A percentile compares a stretch with the other conserved stretches of the same genome.
phyloP scores from a whole-genome alignment of 2,888 invertebrate species.

The Cheilosia scutellata region DNA sequence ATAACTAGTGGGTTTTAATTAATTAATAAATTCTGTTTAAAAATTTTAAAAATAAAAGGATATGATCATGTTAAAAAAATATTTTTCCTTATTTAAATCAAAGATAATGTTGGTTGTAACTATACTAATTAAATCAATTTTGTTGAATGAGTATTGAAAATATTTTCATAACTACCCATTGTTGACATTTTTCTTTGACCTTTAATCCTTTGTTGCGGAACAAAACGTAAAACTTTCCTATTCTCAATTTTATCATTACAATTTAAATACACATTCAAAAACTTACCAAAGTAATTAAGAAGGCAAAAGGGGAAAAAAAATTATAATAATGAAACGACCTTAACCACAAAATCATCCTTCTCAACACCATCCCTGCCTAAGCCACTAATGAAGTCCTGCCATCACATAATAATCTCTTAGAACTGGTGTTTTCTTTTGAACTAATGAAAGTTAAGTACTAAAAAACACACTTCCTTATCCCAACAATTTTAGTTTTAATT shows the following conservation, averaged over 20 bases:
- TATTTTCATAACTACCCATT: too few species aligned
- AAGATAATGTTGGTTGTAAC: too few species aligned
- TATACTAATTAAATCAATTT: too few species aligned
- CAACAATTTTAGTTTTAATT: constrained; percentile 48
- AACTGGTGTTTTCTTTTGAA: constrained; percentile 13
- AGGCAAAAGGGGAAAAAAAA: not conserved
- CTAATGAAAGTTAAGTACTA: constrained; percentile 28
- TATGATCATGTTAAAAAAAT: too few species aligned
- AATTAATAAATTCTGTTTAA: not conserved
- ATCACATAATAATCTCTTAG: not conserved
- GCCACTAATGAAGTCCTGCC: constrained; percentile 19
- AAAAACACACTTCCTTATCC: constrained; percentile 23
- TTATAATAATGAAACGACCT: not conserved
- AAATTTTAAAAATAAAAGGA: too few species aligned
- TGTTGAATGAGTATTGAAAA: too few species aligned
- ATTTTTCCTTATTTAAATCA: too few species aligned
- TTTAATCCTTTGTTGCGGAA: not conserved
- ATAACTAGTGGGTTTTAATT: too few species aligned
- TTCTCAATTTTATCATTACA: not conserved
- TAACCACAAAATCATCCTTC: not conserved
- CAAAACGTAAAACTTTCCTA: not conserved
- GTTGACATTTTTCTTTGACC: too few species aligned
- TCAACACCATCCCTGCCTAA: not conserved
- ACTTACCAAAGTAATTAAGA: constrained; percentile 2
- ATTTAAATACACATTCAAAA: not conserved